phyloP scores from a whole-genome alignment of 1,140 invertebrate species.

The Monomorium pharaonis region DNA sequence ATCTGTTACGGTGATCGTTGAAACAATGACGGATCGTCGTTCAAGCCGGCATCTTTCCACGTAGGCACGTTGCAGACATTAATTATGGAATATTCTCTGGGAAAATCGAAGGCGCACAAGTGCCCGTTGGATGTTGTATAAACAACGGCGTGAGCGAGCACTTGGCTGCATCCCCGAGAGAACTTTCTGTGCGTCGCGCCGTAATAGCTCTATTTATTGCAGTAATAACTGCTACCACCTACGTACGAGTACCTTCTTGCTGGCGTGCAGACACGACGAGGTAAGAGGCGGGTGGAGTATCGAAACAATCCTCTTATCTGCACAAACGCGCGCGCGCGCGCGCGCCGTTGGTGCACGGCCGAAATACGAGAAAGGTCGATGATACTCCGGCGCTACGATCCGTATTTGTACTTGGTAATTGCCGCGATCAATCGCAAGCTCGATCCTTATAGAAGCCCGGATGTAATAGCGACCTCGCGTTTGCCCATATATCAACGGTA shows the following conservation, averaged over 20 bases:
- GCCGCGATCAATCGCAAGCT: constrained; percentile 20
- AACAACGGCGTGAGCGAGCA: not conserved
- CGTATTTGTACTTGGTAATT: constrained; percentile 46
- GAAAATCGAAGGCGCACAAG: constrained; percentile 58
- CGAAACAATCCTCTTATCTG: constrained; percentile 69
- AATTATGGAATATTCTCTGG: constrained; percentile 54
- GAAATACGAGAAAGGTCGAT: constrained; percentile 45
- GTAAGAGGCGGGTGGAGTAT: constrained; percentile 17
- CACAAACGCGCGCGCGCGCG: constrained; percentile 26
- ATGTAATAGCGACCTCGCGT: not conserved
- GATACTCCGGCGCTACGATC: not conserved
- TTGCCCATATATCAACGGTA: constrained; percentile 16
- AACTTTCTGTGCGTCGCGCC: constrained; percentile 63
- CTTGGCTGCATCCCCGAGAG: constrained; percentile 35
- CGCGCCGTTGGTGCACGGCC: not conserved
- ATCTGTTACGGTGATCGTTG: constrained; percentile 1
- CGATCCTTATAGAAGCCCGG: not conserved
- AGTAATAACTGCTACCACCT: constrained; percentile 63
- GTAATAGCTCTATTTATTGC: constrained; percentile 72
- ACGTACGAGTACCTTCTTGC: constrained; percentile 25
- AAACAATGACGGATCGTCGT: constrained; percentile 55
- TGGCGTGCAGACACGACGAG: not conserved
- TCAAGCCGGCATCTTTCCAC: constrained; percentile 49
- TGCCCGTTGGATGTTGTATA: constrained; percentile 40
- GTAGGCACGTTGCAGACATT: constrained; percentile 51